Evolutionary conservation across 1,140 invertebrate species (phyloP).

Genomic region (Zaprionus vittiger): DNA sequence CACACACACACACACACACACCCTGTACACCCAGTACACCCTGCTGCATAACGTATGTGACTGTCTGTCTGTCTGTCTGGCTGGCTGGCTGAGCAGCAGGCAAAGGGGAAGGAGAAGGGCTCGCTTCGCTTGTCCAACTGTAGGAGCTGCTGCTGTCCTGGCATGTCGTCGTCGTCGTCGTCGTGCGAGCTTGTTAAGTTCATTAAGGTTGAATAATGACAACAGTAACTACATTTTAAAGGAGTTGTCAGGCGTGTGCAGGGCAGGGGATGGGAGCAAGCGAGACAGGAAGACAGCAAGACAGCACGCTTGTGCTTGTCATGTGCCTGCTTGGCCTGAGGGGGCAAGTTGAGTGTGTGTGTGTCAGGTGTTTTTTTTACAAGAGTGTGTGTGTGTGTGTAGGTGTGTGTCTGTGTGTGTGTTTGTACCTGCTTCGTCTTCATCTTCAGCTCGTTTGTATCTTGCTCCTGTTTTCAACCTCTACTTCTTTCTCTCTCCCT

Average conservation of each 20-base stretch:
- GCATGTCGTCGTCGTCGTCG: conserved; percentile 42
- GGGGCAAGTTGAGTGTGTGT: conserved; percentile 27
- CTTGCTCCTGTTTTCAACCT: conserved; percentile 15
- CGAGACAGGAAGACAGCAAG: not conserved
- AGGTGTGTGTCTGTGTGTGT: conserved; percentile 10
- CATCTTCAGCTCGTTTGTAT: conserved; percentile 14
- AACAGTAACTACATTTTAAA: conserved; percentile 82
- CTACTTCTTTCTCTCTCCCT: conserved; percentile 29
- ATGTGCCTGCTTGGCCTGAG: conserved; percentile 9
- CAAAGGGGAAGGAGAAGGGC: not conserved
- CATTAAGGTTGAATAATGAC: conserved; percentile 82
- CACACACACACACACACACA: conserved; percentile 16
- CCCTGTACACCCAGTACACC: not conserved
- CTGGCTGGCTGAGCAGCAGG: not conserved
- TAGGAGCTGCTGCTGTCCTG: conserved; percentile 43
- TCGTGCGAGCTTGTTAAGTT: conserved; percentile 79
- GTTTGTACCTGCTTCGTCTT: conserved; percentile 12
- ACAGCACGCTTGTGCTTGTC: conserved; percentile 16
- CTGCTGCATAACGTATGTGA: conserved; percentile 37
- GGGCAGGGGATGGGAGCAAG: not conserved
- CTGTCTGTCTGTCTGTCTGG: conserved; percentile 31
- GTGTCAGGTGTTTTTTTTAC: not conserved
- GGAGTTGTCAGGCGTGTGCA: conserved; percentile 62
- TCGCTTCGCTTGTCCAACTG: conserved; percentile 31
- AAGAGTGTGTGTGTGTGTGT: conserved; percentile 39